These are phyloP conservation scores for Anadara kagoshimensis DNA, from an alignment of 1,140 invertebrate species.

Conservation along the genomic window DNA sequence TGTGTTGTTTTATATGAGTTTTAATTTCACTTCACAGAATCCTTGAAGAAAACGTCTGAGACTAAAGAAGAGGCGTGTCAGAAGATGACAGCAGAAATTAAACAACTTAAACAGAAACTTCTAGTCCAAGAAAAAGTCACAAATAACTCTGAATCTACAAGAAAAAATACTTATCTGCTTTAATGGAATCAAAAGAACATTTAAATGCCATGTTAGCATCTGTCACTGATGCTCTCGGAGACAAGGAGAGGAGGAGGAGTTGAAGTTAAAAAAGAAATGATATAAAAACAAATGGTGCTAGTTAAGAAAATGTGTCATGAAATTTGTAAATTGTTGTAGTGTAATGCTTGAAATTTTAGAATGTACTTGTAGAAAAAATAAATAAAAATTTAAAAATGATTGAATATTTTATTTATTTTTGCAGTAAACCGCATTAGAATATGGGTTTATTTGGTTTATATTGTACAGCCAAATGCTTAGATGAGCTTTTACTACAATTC, in stretches of 20 bases:
- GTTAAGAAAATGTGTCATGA: too few relatives aligned
- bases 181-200: conserved; percentile 47
- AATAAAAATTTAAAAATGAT: too few relatives aligned
- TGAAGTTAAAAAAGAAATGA: not conserved
- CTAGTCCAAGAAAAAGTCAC: conserved; percentile 46
- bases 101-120: conserved; percentile 47
- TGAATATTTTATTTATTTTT: too few relatives aligned
- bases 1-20: too few relatives aligned
- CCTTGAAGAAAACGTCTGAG: conserved; percentile 45
- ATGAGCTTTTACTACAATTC: too few relatives aligned
- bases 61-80: conserved; percentile 43
- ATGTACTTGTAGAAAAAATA: too few relatives aligned
- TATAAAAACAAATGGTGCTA: not conserved
- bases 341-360: too few relatives aligned
- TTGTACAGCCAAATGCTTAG: too few relatives aligned
- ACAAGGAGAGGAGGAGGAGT: conserved; percentile 29
- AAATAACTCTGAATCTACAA: conserved; percentile 46
- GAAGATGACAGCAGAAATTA: conserved; percentile 51
- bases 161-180: conserved; percentile 55
- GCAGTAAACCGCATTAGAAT: too few relatives aligned
- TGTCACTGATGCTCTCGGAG: conserved; percentile 42
- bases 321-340: too few relatives aligned
- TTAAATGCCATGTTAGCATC: conserved; percentile 42
- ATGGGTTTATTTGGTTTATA: too few relatives aligned
- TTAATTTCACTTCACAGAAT: conserved; percentile 40